These are phyloP conservation scores for Stegastes partitus DNA, from an alignment of 2,113 vertebrate species.

Conservation along the genomic window DNA sequence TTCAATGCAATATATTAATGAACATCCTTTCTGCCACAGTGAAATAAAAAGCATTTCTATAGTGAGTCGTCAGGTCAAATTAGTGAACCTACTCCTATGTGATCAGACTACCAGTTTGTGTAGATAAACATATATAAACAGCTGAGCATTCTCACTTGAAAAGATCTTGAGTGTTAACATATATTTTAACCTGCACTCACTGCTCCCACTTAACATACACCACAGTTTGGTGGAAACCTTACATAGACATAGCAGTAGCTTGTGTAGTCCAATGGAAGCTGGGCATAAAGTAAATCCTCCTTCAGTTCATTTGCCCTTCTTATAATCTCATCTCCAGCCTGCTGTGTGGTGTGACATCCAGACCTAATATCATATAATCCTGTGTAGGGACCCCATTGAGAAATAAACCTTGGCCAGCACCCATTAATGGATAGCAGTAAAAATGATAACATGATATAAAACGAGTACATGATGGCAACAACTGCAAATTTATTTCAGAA, in stretches of 20 bases:
- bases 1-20: too few relatives aligned
- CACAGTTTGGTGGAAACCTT: slow-evolving; percentile 14
- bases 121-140: not conserved
- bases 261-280: slow-evolving; percentile 9
- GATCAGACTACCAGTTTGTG: not conserved
- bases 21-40: not conserved
- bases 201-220: not conserved
- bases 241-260: slow-evolving; percentile 33
- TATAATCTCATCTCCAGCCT: slow-evolving; percentile 56
- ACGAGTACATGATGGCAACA: slow-evolving; percentile 50
- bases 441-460: slow-evolving; percentile 70
- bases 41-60: not conserved
- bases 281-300: slow-evolving; percentile 34
- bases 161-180: not conserved
- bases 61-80: not conserved
- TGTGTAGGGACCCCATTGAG: slow-evolving; percentile 43
- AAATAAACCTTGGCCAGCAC: slow-evolving; percentile 59
- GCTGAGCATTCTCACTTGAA: not conserved
- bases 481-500: slow-evolving; percentile 42
- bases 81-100: not conserved
- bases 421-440: slow-evolving; percentile 63
- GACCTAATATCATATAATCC: slow-evolving; percentile 69
- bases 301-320: slow-evolving; percentile 48
- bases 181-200: slow-evolving; percentile 7
- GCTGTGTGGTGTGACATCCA: slow-evolving; percentile 51